Conservation (phyloP, 2,888 invertebrate genomes). For the Dusona sp. region DNA sequence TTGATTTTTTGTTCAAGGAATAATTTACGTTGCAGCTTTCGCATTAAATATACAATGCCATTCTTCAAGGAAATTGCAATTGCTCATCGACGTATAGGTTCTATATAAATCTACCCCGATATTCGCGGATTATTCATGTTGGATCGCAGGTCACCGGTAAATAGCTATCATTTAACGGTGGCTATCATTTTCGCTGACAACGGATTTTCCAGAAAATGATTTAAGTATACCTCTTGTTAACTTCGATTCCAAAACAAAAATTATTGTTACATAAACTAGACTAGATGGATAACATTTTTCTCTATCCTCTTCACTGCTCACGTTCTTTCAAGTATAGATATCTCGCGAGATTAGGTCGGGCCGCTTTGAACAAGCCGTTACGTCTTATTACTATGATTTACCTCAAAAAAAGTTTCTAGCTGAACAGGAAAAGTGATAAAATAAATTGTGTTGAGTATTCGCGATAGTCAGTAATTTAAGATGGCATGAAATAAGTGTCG, state of each 20-base stretch:
- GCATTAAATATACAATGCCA: slow-evolving; percentile 54
- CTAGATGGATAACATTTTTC: slow-evolving; percentile 25
- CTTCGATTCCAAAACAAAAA: slow-evolving; percentile 57
- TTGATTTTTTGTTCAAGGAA: slow-evolving; percentile 72
- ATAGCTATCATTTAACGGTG: slow-evolving; percentile 37
- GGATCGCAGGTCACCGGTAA: slow-evolving; percentile 27
- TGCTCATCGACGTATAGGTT: slow-evolving; percentile 21
- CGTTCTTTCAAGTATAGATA: slow-evolving; percentile 20
- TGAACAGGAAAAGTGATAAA: slow-evolving; percentile 41
- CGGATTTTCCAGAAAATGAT: slow-evolving; percentile 23
- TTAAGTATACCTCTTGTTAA: slow-evolving; percentile 21
- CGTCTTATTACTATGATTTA: slow-evolving; percentile 55
- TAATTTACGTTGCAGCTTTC: slow-evolving; percentile 7
- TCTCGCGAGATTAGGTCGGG: slow-evolving; percentile 25
- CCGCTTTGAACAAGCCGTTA: slow-evolving; percentile 48
- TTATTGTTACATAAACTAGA: slow-evolving; percentile 55
- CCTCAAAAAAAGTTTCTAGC: slow-evolving; percentile 40
- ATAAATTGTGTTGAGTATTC: slow-evolving; percentile 58
- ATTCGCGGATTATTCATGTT: slow-evolving; percentile 25
- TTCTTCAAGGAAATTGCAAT: slow-evolving; percentile 69
- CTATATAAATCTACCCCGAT: slow-evolving; percentile 24
- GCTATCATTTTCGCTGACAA: slow-evolving; percentile 46
- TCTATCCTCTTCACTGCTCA: background rate
- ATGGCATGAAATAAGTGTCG: slow-evolving; percentile 55
- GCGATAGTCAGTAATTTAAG: slow-evolving; percentile 37